Evolutionary conservation across 2,113 vertebrate genomes (phyloP), one percentile per base, ranked within the genome.

Genomic region (Mionectes macconnelli): DNA sequence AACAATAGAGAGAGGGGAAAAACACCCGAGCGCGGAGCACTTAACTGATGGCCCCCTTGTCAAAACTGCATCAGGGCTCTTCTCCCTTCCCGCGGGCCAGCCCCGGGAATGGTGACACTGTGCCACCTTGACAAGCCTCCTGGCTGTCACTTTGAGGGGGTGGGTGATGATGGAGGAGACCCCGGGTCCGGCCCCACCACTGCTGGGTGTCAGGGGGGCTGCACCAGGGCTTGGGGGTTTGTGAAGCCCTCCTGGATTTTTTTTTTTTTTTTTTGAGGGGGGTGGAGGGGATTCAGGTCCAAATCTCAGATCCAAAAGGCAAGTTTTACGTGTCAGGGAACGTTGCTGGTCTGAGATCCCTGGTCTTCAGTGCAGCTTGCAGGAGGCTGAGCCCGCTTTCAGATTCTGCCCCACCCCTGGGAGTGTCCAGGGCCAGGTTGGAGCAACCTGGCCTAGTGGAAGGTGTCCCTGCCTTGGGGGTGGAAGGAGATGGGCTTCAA

Each of bases 131-230:
- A 24, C 20, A 10, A 44, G 84, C 2, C 70, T 56, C 69, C 67
- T 49, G 25, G 6, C 30, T 9, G 1, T 83, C 55, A 2, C 42
- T 21, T 15, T 37, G 50, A 37, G 56, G 31, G 4, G 86, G 18
- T 14, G 77, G 53, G 0, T 37, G 67, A 18, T 28, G 72, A 39
- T 73, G 63, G 63, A 12, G 25, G 45, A 72, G 85, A 60, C 8
- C 39, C 37, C 0, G 1, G 14, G 9, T 8, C 18, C 1, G 2
- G 19, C 19, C 15, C 17, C 23, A 5, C 2, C 2, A 0, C 33
- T 30, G 84, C 23, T 6, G 52, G 28, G 21, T 7, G 30, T 10
- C 0, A 1, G 16, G 5, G 15, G 10, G 4, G 10, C 14, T 22
- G 16, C 1, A 0, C 1, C 0, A 31, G 17, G 28, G 12, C 17